A percentile compares a stretch with the other conserved stretches of the same genome.
These are phyloP conservation scores for Chondrilla cf. caribensis DNA, from an alignment of 37 sponge, comb jelly and placozoan genomes.

Conservation along the genomic window DNA sequence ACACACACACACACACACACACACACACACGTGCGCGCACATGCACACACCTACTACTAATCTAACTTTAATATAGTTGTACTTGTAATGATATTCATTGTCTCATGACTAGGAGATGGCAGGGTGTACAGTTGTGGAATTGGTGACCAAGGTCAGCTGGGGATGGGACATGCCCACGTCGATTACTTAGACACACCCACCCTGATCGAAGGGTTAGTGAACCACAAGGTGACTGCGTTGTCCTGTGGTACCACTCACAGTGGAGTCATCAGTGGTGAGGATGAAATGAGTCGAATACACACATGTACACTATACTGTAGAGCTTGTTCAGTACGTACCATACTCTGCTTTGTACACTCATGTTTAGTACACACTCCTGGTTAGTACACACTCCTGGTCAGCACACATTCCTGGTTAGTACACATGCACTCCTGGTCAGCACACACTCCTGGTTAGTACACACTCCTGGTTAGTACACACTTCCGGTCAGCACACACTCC, in stretches of 20 bases:
- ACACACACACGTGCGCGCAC: too few species aligned
- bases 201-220: background rate
- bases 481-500: too few species aligned
- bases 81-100: background rate
- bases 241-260: background rate
- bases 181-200: slow-evolving; percentile 3
- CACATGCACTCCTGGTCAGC: too few species aligned
- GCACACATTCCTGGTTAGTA: too few species aligned
- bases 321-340: too few species aligned
- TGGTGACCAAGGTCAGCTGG: slow-evolving; percentile 7
- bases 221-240: background rate
- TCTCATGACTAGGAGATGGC: background rate
- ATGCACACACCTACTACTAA: too few species aligned
- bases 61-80: background rate
- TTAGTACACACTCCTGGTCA: too few species aligned
- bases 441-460: too few species aligned
- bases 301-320: background rate
- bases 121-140: background rate
- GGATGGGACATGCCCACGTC: background rate
- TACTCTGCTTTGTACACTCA: too few species aligned
- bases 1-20: slow-evolving; percentile 12
- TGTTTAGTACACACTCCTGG: too few species aligned
- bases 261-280: background rate
- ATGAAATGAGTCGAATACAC: background rate
- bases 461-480: too few species aligned